A percentile compares a stretch with the other conserved stretches of the same genome.
These are phyloP conservation scores for Thalassarche chlororhynchos DNA, from an alignment of 2,113 vertebrate species.

Conservation along the genomic window DNA sequence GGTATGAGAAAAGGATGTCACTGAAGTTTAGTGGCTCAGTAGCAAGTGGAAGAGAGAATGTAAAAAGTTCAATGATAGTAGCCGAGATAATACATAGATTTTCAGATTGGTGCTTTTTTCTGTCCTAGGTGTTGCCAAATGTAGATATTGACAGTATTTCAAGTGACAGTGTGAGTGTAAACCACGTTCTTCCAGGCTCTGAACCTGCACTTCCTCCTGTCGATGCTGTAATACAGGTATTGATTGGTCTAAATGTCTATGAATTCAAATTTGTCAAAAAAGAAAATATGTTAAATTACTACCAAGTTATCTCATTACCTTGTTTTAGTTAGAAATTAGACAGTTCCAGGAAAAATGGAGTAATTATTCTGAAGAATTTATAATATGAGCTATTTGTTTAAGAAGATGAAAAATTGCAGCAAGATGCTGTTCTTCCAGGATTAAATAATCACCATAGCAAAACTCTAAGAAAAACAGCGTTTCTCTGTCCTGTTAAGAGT, in stretches of 20 bases:
- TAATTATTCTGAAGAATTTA: not conserved
- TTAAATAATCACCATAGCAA: not conserved
- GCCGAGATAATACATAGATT: not conserved
- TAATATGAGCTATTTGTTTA: not conserved
- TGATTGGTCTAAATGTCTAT: not conserved
- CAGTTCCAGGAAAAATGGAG: not conserved
- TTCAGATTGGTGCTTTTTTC: not conserved
- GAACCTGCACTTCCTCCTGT: not conserved
- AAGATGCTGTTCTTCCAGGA: not conserved
- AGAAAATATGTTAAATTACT: not conserved
- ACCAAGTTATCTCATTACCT: not conserved
- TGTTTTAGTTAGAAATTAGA: not conserved
- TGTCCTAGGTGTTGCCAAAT: conserved; percentile 81
- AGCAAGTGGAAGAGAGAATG: not conserved
- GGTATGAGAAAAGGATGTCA: not conserved
- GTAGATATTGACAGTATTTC: conserved; percentile 83
- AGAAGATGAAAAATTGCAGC: not conserved
- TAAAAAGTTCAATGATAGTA: not conserved
- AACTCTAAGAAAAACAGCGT: not conserved
- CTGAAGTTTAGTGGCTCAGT: not conserved
- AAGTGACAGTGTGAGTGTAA: conserved; percentile 11
- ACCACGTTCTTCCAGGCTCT: not conserved
- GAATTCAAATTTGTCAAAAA: not conserved
- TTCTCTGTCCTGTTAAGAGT: not conserved
- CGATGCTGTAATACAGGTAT: conserved; percentile 75